phyloP scores from a whole-genome alignment of 64 coral and sea anemone genomes.

The Pocillopora verrucosa region DNA sequence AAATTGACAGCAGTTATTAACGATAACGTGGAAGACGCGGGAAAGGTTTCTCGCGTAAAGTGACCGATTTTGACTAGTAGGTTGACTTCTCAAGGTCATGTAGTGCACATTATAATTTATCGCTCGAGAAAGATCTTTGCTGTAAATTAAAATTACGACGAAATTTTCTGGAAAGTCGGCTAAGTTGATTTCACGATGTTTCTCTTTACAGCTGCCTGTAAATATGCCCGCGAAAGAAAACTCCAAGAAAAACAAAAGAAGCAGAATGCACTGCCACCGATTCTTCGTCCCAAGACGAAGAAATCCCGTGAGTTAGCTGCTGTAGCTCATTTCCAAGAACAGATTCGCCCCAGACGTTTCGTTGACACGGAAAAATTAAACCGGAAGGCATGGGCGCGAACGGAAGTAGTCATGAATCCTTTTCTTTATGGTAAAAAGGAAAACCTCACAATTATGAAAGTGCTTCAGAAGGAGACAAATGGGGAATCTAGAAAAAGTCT shows the following conservation, averaged over 20 bases:
- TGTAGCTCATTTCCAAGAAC: constrained; percentile 17
- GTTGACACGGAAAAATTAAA: constrained; percentile 38
- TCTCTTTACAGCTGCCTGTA: constrained; percentile 31
- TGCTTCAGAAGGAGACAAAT: not conserved
- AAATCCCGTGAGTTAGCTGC: constrained; percentile 33
- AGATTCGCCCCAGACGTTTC: constrained; percentile 38
- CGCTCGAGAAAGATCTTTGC: no score
- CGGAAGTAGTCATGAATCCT: constrained; percentile 44
- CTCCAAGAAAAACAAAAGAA: constrained; percentile 21
- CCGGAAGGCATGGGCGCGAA: constrained; percentile 48
- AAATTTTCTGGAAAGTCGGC: not conserved
- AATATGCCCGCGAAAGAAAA: constrained; percentile 36
- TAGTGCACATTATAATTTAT: no score
- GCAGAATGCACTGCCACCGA: constrained; percentile 28
- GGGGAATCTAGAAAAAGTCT: not conserved
- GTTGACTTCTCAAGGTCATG: no score
- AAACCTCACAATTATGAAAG: not conserved
- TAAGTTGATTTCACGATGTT: not conserved
- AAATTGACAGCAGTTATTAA: no score
- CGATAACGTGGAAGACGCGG: no score
- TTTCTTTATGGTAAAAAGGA: constrained; percentile 34
- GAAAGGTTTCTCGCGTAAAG: no score
- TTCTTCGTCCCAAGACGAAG: constrained; percentile 46
- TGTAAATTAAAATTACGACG: not conserved
- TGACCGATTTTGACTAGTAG: no score